Conservation (phyloP, 2,888 invertebrate species). For the Buathra laborator region DNA sequence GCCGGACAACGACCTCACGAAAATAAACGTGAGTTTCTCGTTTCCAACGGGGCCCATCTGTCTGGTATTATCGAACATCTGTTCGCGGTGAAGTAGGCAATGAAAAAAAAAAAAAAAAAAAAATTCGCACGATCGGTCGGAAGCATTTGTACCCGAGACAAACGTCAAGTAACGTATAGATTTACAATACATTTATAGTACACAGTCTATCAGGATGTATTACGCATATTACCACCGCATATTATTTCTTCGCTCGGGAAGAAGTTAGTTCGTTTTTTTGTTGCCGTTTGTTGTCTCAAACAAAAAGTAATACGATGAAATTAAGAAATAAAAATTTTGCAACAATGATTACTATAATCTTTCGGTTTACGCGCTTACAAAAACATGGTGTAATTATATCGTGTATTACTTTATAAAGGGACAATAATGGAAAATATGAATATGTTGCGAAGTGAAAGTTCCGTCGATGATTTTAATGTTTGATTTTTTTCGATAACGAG, state of each 20-base stretch:
- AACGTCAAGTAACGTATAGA: not conserved
- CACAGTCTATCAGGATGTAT: not conserved
- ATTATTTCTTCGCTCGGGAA: not conserved
- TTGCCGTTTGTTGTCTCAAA: too few species aligned
- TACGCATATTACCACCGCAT: too few species aligned
- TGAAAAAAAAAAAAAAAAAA: slow-evolving; percentile 35
- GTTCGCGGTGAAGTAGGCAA: slow-evolving; percentile 44
- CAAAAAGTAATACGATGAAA: too few species aligned
- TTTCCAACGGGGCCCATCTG: slow-evolving; percentile 39
- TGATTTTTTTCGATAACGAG: not conserved
- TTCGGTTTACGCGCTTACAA: too few species aligned
- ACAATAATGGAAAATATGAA: not conserved
- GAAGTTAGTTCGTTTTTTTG: not conserved
- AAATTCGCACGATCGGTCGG: slow-evolving; percentile 15
- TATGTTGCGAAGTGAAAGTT: not conserved
- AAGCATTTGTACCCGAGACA: slow-evolving; percentile 2
- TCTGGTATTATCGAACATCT: slow-evolving; percentile 63
- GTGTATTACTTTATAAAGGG: not conserved
- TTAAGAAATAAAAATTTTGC: too few species aligned
- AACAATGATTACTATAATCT: too few species aligned
- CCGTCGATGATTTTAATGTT: not conserved
- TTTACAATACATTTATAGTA: not conserved
- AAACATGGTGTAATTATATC: too few species aligned
- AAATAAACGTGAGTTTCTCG: slow-evolving; percentile 39
- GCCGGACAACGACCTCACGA: slow-evolving; percentile 43